A percentile compares a stretch with the other conserved stretches of the same genome.
Evolutionary conservation across 2,797 vertebrate genomes (phyloP).

Genomic region (Melanotaenia pygmaea): DNA sequence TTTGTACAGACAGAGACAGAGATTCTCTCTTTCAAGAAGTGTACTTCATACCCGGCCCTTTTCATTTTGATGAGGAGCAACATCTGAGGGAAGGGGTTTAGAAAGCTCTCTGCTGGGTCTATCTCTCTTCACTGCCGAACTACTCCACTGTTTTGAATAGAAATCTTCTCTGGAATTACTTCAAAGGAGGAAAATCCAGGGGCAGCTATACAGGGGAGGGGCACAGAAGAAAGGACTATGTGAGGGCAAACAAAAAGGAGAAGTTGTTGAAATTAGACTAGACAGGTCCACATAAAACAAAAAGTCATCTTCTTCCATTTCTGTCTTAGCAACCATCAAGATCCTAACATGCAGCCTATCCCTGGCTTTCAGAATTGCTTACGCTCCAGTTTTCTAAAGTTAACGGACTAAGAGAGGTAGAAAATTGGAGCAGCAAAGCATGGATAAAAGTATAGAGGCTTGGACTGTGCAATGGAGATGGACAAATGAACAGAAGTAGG

Average conservation of each 20-base stretch:
- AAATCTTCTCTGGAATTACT: slow-evolving; percentile 69
- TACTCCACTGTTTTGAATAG: slow-evolving; percentile 65
- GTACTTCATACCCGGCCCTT: slow-evolving; percentile 61
- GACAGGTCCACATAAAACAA: slow-evolving; percentile 29
- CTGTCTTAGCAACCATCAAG: slow-evolving; percentile 36
- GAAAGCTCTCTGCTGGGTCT: slow-evolving; percentile 64
- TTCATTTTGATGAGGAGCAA: slow-evolving; percentile 74
- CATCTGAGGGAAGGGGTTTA: slow-evolving; percentile 59
- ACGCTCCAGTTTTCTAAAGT: slow-evolving; percentile 74
- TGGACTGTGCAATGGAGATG: slow-evolving; percentile 57
- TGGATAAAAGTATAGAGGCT: slow-evolving; percentile 68
- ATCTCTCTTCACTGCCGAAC: slow-evolving; percentile 59
- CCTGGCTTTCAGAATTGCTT: slow-evolving; percentile 55
- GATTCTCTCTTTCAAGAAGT: slow-evolving; percentile 52
- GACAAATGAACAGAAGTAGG: slow-evolving; percentile 62
- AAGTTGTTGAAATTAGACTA: slow-evolving; percentile 41
- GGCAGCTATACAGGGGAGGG: slow-evolving; percentile 43
- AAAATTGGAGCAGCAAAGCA: slow-evolving; percentile 75
- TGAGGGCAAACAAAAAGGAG: slow-evolving; percentile 47
- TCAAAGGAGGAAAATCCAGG: slow-evolving; percentile 65
- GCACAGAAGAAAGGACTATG: slow-evolving; percentile 30
- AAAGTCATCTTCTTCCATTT: slow-evolving; percentile 26
- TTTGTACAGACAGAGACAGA: slow-evolving; percentile 55
- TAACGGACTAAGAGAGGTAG: slow-evolving; percentile 73
- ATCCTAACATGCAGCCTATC: slow-evolving; percentile 32